Evolutionary conservation across 1,140 invertebrate species (phyloP).

Genomic region (Halotydeus destructor): DNA sequence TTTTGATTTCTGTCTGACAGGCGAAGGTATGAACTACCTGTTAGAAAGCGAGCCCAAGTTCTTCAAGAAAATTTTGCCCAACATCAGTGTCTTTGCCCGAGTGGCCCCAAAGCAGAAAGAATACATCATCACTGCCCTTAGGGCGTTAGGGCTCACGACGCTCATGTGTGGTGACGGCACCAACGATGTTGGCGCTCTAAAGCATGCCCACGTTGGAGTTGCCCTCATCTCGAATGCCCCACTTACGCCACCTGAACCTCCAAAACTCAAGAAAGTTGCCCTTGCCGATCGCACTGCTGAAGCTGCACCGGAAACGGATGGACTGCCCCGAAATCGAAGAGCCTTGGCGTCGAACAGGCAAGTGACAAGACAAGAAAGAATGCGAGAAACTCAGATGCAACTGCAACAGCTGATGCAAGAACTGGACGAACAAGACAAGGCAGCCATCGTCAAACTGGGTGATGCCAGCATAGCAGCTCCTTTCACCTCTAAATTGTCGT

Average conservation of each 20-base stretch:
- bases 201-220: conserved; percentile 83
- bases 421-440: conserved; percentile 70
- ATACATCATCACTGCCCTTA: conserved; percentile 69
- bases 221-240: conserved; percentile 10
- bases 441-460: conserved; percentile 74
- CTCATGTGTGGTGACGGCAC: conserved; percentile 99
- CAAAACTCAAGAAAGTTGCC: background rate
- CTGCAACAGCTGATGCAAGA: conserved; percentile 64
- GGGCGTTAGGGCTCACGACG: conserved; percentile 64
- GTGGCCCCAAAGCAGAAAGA: conserved; percentile 91
- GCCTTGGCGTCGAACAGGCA: background rate
- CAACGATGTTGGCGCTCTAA: conserved; percentile 98
- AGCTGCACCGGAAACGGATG: background rate
- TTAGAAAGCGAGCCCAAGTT: conserved; percentile 38
- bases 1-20: conserved; percentile 82
- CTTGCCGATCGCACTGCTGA: background rate
- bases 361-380: background rate
- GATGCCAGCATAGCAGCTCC: conserved; percentile 98
- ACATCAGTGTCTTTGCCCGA: conserved; percentile 70
- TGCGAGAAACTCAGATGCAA: conserved; percentile 25
- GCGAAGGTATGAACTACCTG: conserved; percentile 59
- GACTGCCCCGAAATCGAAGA: conserved; percentile 3
- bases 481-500: conserved; percentile 92
- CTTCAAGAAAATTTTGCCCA: conserved; percentile 50
- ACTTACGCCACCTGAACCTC: background rate